Conservation (phyloP, 2,888 invertebrate genomes). For the Graphium colonna region DNA sequence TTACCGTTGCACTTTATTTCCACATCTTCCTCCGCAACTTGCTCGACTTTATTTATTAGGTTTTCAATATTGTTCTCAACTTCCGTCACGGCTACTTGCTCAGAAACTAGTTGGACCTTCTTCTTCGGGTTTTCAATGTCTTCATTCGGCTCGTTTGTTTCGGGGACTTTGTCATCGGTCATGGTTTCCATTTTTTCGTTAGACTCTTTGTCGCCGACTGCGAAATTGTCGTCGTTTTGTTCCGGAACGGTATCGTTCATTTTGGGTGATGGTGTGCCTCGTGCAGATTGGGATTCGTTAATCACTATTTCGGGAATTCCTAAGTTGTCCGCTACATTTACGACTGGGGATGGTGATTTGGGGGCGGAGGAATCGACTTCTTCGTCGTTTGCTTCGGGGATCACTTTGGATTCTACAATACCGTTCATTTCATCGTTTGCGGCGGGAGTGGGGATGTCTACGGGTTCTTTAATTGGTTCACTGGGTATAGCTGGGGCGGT, state of each 20-base stretch:
- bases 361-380: background rate
- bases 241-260: background rate
- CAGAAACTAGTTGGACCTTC: too few relatives aligned
- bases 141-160: too few relatives aligned
- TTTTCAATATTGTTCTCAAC: constrained; percentile 43
- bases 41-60: constrained; percentile 38
- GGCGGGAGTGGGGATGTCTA: background rate
- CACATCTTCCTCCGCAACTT: constrained; percentile 36
- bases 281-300: constrained; percentile 9
- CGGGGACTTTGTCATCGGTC: constrained; percentile 6
- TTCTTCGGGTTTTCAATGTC: too few relatives aligned
- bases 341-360: background rate
- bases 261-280: background rate
- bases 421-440: constrained; percentile 2
- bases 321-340: constrained; percentile 12
- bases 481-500: background rate
- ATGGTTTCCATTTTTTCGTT: too few relatives aligned
- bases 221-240: constrained; percentile 7
- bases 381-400: background rate
- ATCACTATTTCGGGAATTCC: constrained; percentile 13
- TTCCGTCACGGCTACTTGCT: constrained; percentile 33
- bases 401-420: background rate
- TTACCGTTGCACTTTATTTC: constrained; percentile 56
- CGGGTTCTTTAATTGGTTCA: background rate
- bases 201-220: constrained; percentile 8